Conservation (phyloP, 2,113 vertebrate species). For the Rhadina sibilatrix region DNA sequence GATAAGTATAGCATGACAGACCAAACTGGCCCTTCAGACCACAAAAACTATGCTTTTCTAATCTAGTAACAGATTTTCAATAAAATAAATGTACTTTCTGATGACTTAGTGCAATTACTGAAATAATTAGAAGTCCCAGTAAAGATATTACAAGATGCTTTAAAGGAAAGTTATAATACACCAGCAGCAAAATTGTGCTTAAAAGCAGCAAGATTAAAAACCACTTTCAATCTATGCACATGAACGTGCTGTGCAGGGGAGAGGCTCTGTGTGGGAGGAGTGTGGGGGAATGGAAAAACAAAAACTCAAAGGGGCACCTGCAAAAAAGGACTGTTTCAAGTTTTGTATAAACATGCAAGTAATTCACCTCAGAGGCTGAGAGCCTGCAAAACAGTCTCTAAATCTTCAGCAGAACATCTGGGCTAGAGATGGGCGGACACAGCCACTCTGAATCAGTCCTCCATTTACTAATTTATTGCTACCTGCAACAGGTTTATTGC, state of each 20-base stretch:
- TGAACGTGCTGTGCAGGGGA: not conserved
- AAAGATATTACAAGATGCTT: not conserved
- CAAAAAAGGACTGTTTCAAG: not conserved
- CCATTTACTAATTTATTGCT: constrained; percentile 48
- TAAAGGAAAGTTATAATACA: not conserved
- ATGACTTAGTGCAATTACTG: not conserved
- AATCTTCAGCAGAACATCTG: constrained; percentile 68
- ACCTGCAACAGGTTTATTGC: constrained; percentile 39
- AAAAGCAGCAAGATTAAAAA: not conserved
- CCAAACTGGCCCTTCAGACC: not conserved
- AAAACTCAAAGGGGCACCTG: not conserved
- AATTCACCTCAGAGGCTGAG: constrained; percentile 32
- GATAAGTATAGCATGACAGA: not conserved
- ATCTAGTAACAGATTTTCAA: not conserved
- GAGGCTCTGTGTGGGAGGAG: not conserved
- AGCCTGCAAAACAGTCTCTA: constrained; percentile 36
- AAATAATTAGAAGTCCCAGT: not conserved
- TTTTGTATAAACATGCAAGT: not conserved
- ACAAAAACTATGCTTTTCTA: not conserved
- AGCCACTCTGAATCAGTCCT: not conserved
- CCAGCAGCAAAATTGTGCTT: not conserved
- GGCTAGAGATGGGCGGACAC: constrained; percentile 12
- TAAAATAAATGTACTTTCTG: not conserved
- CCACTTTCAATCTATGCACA: not conserved
- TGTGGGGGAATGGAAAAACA: not conserved